Evolutionary conservation across 2,797 vertebrate species (phyloP).

Genomic region (Trichosurus vulpecula): DNA sequence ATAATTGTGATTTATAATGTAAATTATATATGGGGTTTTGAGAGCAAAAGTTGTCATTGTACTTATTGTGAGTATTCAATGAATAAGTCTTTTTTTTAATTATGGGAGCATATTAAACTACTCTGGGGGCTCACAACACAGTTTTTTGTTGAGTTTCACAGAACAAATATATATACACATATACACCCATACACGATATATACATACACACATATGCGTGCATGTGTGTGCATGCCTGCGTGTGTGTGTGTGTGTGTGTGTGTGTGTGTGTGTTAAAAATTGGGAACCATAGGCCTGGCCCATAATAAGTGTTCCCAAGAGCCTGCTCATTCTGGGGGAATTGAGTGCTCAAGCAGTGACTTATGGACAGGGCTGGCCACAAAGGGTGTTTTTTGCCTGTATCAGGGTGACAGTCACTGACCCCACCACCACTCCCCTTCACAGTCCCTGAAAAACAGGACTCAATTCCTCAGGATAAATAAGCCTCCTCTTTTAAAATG

Average conservation of each 20-base stretch:
- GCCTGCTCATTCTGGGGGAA: not conserved
- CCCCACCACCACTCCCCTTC: not conserved
- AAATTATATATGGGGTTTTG: not conserved
- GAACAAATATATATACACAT: not conserved
- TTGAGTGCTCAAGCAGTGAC: not conserved
- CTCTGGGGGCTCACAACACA: not conserved
- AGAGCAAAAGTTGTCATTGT: not conserved
- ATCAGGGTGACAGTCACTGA: not conserved
- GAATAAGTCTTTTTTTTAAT: not conserved
- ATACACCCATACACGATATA: not conserved
- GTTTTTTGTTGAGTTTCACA: not conserved
- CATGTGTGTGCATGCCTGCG: too few relatives aligned
- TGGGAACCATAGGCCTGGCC: not conserved
- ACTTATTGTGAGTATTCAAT: not conserved
- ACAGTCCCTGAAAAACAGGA: not conserved
- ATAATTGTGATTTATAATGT: not conserved
- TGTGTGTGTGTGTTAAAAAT: too few relatives aligned
- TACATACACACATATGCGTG: not conserved
- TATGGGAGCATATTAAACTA: not conserved
- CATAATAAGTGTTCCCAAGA: not conserved
- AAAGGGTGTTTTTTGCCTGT: not conserved
- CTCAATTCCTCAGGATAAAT: not conserved
- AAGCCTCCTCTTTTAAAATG: slow-evolving; percentile 2
- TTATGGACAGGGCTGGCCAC: not conserved
- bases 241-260: too few relatives aligned